Evolutionary conservation across 2,888 invertebrate species (phyloP).

Genomic region (Neoascia interrupta): DNA sequence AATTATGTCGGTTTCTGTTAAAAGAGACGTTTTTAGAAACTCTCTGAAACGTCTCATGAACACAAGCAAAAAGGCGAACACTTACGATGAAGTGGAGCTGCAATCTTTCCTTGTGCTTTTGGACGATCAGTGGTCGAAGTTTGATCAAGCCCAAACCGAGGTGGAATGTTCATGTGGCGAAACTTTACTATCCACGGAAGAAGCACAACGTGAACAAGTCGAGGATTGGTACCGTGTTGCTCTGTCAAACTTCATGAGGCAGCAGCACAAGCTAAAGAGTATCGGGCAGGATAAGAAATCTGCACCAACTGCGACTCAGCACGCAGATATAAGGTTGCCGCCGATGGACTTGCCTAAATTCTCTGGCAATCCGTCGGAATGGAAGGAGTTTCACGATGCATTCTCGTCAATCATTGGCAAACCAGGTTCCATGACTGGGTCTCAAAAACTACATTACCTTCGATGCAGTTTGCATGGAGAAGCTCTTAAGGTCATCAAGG

Average conservation of each 20-base stretch:
- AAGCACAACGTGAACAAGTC: neutral
- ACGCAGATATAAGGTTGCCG: slow-evolving; percentile 1
- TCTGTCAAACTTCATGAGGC: neutral
- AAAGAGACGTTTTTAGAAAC: too few relatives aligned
- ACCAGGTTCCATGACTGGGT: slow-evolving; percentile 6
- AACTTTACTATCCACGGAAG: neutral
- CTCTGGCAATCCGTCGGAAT: too few relatives aligned
- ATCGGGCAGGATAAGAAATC: too few relatives aligned
- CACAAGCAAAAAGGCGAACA: too few relatives aligned
- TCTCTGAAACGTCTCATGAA: too few relatives aligned
- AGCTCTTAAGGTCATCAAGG: slow-evolving; percentile 25
- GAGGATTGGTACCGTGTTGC: too few relatives aligned
- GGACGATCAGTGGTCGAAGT: neutral
- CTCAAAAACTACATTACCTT: slow-evolving; percentile 39
- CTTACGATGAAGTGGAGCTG: too few relatives aligned
- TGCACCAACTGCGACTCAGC: too few relatives aligned
- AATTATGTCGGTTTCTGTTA: too few relatives aligned
- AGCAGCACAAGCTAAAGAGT: neutral
- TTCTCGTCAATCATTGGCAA: slow-evolving; percentile 31
- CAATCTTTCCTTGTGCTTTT: neutral
- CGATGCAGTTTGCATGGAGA: slow-evolving; percentile 23
- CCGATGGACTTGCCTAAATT: slow-evolving; percentile 24
- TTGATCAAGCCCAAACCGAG: neutral
- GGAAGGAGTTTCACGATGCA: slow-evolving; percentile 34
- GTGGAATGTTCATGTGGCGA: neutral